These are phyloP conservation scores for Avahi laniger DNA, from an alignment of 2,797 vertebrate species.

Conservation along the genomic window DNA sequence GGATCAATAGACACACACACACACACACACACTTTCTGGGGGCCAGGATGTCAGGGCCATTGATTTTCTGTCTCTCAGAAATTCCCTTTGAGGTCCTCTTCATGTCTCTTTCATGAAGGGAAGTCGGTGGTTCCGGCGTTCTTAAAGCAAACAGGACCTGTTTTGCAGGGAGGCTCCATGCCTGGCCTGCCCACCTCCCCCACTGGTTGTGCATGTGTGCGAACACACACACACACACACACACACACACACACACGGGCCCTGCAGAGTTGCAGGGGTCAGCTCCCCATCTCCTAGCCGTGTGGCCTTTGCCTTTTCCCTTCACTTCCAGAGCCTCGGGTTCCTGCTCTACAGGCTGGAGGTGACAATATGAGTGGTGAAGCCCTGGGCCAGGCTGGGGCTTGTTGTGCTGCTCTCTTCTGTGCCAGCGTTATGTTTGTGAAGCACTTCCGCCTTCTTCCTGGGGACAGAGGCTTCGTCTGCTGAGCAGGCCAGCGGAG, in stretches of 20 bases:
- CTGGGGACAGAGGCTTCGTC: neutral
- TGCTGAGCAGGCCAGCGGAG: neutral
- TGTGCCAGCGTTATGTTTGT: neutral
- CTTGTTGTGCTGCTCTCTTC: neutral
- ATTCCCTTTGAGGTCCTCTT: constrained; percentile 69
- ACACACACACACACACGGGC: neutral
- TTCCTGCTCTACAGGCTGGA: neutral
- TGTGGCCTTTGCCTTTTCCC: neutral
- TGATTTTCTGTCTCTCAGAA: constrained; percentile 75
- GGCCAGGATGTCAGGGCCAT: constrained; percentile 62
- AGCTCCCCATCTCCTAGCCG: accelerated
- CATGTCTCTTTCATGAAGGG: constrained; percentile 70
- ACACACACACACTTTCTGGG: neutral
- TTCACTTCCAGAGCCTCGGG: neutral
- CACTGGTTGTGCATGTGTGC: accelerated
- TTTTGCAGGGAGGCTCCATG: neutral
- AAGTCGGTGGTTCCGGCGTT: neutral
- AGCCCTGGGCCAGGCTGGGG: neutral
- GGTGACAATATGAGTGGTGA: neutral
- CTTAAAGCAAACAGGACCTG: constrained; percentile 26
- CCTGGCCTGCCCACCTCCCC: neutral
- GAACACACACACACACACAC: no score
- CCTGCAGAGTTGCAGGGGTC: neutral
- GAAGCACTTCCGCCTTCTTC: neutral
- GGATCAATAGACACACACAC: neutral